Evolutionary conservation across 2,888 invertebrate genomes (phyloP).

Genomic region (Alentia gelatinosa): DNA sequence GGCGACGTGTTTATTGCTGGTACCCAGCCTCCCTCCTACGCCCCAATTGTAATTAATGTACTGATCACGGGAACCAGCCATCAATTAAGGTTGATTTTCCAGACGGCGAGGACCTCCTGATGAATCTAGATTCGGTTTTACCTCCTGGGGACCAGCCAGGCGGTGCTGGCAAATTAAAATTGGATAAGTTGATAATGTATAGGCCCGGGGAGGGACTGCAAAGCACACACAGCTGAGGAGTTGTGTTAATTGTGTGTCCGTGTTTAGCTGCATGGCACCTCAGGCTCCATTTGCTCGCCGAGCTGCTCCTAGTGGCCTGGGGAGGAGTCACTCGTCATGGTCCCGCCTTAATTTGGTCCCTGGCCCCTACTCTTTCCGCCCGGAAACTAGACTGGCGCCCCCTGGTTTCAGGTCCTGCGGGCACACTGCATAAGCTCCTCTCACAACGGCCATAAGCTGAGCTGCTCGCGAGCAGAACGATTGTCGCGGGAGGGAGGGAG

Average conservation of each 20-base stretch:
- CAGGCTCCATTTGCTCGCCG: neutral
- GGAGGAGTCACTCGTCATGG: neutral
- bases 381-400: no score
- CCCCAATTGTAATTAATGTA: neutral
- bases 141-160: neutral
- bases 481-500: no score
- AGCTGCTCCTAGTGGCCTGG: neutral
- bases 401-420: no score
- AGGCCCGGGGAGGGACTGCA: conserved; percentile 15
- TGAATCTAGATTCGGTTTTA: conserved; percentile 30
- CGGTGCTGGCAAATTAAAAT: conserved; percentile 24
- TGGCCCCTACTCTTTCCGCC: neutral
- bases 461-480: no score
- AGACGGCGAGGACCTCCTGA: neutral
- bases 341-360: neutral
- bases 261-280: neutral
- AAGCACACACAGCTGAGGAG: conserved; percentile 13
- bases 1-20: neutral
- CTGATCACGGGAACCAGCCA: neutral
- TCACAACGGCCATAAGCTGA: no score
- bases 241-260: neutral
- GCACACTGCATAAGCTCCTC: no score
- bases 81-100: conserved; percentile 15
- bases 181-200: conserved; percentile 51
- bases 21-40: neutral